phyloP scores from a whole-genome alignment of 1,140 invertebrate species.

The Drosophila jambulina region DNA sequence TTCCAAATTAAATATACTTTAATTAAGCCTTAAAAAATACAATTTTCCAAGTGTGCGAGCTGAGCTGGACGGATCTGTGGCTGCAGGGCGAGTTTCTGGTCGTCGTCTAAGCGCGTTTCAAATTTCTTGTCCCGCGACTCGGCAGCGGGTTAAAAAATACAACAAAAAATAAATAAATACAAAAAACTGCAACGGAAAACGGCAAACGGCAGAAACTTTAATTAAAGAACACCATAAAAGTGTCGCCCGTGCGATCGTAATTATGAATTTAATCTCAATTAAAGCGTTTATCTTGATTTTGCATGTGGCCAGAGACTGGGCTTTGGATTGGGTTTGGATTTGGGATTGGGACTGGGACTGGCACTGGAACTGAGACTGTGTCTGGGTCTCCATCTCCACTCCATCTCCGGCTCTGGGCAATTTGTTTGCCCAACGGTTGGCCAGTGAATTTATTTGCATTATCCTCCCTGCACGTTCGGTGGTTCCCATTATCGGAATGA shows the following conservation, averaged over 20 bases:
- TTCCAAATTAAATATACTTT: too few relatives aligned
- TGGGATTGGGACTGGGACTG: conserved; percentile 13
- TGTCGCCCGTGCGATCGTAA: conserved; percentile 81
- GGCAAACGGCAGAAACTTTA: conserved; percentile 67
- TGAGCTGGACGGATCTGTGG: conserved; percentile 38
- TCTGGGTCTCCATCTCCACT: conserved; percentile 22
- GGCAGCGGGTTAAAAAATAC: conserved; percentile 15
- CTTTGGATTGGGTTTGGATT: background rate
- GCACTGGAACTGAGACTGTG: conserved; percentile 10
- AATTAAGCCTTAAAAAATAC: background rate
- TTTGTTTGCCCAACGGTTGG: conserved; percentile 69
- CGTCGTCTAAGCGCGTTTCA: conserved; percentile 70
- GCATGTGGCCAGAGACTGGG: conserved; percentile 29
- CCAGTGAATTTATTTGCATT: conserved; percentile 80
- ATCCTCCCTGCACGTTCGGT: conserved; percentile 59
- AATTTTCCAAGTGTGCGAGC: conserved; percentile 9
- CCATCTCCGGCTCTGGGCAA: conserved; percentile 47
- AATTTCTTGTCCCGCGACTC: conserved; percentile 65
- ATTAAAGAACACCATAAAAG: conserved; percentile 84
- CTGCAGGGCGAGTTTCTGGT: conserved; percentile 50
- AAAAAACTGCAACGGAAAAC: conserved; percentile 39
- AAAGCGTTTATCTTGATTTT: conserved; percentile 83
- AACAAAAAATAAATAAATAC: conserved; percentile 13
- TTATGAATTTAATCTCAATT: conserved; percentile 84
- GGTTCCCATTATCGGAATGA: conserved; percentile 13